Conservation (phyloP, 1,140 invertebrate genomes). For the Bombus pyrosoma region DNA sequence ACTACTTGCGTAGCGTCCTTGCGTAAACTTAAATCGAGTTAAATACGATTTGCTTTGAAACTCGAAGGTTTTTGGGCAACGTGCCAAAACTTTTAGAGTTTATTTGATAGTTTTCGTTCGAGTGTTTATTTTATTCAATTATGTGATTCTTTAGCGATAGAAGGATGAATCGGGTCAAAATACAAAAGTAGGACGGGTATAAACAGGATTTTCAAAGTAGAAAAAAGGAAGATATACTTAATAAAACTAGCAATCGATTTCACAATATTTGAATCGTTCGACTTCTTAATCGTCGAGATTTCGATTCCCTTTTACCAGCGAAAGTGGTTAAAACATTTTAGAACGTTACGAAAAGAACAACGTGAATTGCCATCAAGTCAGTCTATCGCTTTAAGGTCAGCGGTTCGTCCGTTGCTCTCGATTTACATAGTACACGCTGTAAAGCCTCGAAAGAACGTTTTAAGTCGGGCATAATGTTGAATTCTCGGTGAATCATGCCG, state of each 20-base stretch:
- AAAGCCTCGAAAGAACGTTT: slow-evolving; percentile 12
- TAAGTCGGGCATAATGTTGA: not conserved
- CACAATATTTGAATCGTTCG: not conserved
- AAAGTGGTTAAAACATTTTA: no score
- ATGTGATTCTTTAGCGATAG: no score
- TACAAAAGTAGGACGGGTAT: not conserved
- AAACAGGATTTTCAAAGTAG: not conserved
- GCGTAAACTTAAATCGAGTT: not conserved
- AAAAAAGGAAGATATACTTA: not conserved
- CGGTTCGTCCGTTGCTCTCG: not conserved
- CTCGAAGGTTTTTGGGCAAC: not conserved
- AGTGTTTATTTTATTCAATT: not conserved
- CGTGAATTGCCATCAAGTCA: not conserved
- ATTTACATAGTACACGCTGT: not conserved
- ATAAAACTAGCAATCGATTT: not conserved
- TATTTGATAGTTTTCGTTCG: not conserved
- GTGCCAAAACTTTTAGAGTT: not conserved
- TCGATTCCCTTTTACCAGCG: not conserved
- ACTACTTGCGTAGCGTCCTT: not conserved
- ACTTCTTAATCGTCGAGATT: not conserved
- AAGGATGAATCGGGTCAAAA: no score
- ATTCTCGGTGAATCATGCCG: slow-evolving; percentile 1
- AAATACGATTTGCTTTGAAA: not conserved
- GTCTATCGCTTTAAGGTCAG: slow-evolving; percentile 7
- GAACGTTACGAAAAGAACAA: not conserved